phyloP scores from a whole-genome alignment of 2,888 invertebrate species.

The Amorpha juglandis region DNA sequence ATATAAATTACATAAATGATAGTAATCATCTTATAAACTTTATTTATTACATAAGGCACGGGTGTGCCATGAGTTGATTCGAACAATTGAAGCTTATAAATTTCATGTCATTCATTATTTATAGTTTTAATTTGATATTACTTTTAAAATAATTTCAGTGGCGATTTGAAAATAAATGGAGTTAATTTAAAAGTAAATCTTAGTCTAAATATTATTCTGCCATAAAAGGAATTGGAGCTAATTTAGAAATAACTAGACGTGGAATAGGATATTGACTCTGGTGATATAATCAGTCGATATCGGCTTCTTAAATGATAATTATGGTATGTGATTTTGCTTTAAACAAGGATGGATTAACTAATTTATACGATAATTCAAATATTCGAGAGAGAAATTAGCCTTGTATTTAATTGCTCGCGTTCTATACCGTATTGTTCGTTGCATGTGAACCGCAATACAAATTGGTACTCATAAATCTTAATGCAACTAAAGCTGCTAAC shows the following conservation, averaged over 20 bases:
- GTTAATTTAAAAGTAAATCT: neutral
- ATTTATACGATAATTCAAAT: too few relatives aligned
- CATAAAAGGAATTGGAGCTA: too few relatives aligned
- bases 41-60: neutral
- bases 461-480: neutral
- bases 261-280: too few relatives aligned
- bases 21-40: constrained; percentile 26
- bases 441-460: neutral
- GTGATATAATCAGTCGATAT: too few relatives aligned
- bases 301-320: too few relatives aligned
- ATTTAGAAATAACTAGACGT: too few relatives aligned
- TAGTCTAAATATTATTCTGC: neutral
- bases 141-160: neutral
- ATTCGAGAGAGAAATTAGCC: too few relatives aligned
- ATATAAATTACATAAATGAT: constrained; percentile 21
- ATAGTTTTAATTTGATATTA: neutral
- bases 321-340: too few relatives aligned
- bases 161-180: neutral
- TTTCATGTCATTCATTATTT: constrained; percentile 1
- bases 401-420: neutral
- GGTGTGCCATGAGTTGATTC: neutral
- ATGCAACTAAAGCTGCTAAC: neutral
- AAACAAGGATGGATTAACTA: too few relatives aligned
- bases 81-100: constrained; percentile 2
- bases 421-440: neutral